Base-by-base conservation (phyloP, 2,113 vertebrate genomes). In the Microcebus lehilahytsara region DNA sequence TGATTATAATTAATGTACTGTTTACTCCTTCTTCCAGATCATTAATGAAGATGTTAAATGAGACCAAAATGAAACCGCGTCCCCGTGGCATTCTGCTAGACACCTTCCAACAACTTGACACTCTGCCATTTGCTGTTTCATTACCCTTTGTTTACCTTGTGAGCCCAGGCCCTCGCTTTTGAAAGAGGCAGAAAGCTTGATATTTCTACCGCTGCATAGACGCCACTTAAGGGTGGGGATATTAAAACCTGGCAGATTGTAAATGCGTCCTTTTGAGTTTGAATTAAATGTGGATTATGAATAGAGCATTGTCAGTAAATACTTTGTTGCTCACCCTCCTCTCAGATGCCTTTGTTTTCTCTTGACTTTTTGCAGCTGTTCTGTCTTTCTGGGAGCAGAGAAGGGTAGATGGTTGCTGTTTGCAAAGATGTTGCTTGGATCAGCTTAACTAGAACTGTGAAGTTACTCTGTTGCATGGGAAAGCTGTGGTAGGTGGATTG, bases 41-140 rank as follows among this genome's bases (percentile, higher is more conserved):
- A 93, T 97, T 97, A 97, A 97, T 97, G 96, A 96, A 98, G 96
- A 98, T 85, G 95, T 96, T 95, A 89, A 93, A 88, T 85, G 95
- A 97, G 88, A 97, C 66, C 83, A 93, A 75, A 87, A 92, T 58
- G 95, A 93, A 96, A 62, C 69, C 2, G 0, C 23, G 19, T 96
- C 93, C 93, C 92, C 0, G 14, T 74, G 93, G 91, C 85, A 80
- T 62, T 93, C 71, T 0, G 4, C 94, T 91, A 85, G 95, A 93
- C 71, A 80, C 79, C 83, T 95, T 93, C 84, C 85, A 75, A 81
- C 83, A 84, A 56, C 89, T 62, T 84, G 78, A 80, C 67, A 69
- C 89, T 34, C 62, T 95, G 96, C 96, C 97, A 72, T 93, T 97
- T 91, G 95, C 97, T 88, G 46, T 96, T 78, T 93, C 75, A 60